Percentiles rank a stretch among this genome's conserved stretches.
These are phyloP conservation scores for Psettodes erumei DNA, from an alignment of 2,113 vertebrate genomes.

Conservation along the genomic window DNA sequence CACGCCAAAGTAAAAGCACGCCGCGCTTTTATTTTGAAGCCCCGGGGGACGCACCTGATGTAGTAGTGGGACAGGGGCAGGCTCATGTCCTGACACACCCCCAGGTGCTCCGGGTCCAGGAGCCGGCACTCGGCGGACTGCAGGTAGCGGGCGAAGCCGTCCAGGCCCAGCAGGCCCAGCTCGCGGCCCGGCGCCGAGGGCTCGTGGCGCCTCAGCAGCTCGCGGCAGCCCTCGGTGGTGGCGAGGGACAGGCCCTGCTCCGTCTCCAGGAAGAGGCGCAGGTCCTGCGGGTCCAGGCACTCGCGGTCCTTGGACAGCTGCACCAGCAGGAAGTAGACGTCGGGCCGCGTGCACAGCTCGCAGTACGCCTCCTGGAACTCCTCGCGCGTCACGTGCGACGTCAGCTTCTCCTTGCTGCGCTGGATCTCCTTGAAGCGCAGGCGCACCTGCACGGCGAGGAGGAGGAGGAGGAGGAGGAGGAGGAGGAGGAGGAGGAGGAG, in stretches of 20 bases:
- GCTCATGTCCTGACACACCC: conserved; percentile 95
- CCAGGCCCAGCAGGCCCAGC: conserved; percentile 91
- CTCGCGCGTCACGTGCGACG: conserved; percentile 93
- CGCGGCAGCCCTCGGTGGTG: conserved; percentile 92
- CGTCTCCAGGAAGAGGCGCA: conserved; percentile 94
- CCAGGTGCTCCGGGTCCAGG: conserved; percentile 94
- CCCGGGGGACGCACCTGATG: conserved; percentile 86
- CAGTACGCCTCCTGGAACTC: conserved; percentile 96
- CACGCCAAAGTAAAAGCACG: background rate
- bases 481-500: background rate
- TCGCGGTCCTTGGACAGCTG: conserved; percentile 98
- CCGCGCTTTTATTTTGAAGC: no score
- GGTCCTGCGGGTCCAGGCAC: conserved; percentile 94
- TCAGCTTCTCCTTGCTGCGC: conserved; percentile 96
- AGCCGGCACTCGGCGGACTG: conserved; percentile 95
- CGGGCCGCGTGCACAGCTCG: conserved; percentile 95
- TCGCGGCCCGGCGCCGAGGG: conserved; percentile 90
- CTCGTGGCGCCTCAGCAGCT: conserved; percentile 92
- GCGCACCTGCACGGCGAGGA: conserved; percentile 76
- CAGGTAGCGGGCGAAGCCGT: conserved; percentile 95
- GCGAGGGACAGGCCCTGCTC: conserved; percentile 93
- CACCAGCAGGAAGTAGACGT: conserved; percentile 97
- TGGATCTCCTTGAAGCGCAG: conserved; percentile 97
- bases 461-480: background rate
- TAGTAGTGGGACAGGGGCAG: conserved; percentile 97